Base-by-base conservation (phyloP, 2,113 vertebrate species). In the Micromys minutus region DNA sequence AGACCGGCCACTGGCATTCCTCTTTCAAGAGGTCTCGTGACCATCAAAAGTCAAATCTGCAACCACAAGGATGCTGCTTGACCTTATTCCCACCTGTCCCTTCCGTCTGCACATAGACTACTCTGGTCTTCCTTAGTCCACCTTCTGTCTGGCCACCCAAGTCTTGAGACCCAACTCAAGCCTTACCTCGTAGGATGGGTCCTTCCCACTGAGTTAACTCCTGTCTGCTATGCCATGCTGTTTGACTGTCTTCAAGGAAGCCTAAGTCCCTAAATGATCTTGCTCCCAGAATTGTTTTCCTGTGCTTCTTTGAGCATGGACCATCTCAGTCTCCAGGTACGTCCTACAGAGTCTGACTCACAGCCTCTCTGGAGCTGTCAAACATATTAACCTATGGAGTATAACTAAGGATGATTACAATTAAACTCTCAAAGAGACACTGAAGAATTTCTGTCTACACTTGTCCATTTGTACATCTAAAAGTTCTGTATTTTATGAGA, bases 391-490 rank as follows among this genome's bases (percentile, higher is more conserved):
- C 6, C 69, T 69, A 74, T 0, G 76, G 65, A 55, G 31, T 42
- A 61, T 22, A 31, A 75, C 42, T 24, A 65, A 36, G 34, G 61
- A 86, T n/a, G 19, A 80, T 31, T 29, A 61, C 0, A 81, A 52
- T 31, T 72, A 93, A 88, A 39, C 3, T 55, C 87, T 92, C 65
- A 69, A 85, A 45, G 1, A 93, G 93, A 93, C 91, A 89, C 85
- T 5, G 29, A 91, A 80, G 52, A 63, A 79, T 75, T 92, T 80
- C 55, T 75, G 87, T 55, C 29, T 72, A 17, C 29, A 50, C 34
- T 69, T 21, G 84, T 42, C 55, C 72, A 63, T 47, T 24, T 71
- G 34, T 7, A 31, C 42, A 67, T 16, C 31, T 13, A 67, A 72
- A 26, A 76, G 83, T 16, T 89, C 5, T 42, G 55, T 67, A 80